phyloP scores from a whole-genome alignment of 2,113 vertebrate genomes.

The Anthoscopus minutus region DNA sequence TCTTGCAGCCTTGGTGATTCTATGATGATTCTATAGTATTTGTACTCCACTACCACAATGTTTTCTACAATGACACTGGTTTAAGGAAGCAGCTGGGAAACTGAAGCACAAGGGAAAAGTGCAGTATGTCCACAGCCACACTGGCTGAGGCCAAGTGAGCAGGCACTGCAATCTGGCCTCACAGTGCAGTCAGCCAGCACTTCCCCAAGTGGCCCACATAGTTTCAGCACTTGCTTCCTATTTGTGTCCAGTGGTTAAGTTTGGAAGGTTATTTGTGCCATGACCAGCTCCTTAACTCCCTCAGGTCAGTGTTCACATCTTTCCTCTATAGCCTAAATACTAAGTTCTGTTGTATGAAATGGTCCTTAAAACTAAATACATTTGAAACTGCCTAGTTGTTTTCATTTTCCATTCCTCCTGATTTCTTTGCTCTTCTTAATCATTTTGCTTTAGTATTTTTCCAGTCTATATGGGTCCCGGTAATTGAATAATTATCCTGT shows the following conservation, averaged over 20 bases:
- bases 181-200: neutral
- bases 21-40: neutral
- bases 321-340: neutral
- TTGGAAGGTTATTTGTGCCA: neutral
- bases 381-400: neutral
- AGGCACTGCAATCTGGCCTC: neutral
- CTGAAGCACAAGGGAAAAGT: neutral
- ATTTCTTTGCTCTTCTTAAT: neutral
- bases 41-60: neutral
- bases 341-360: neutral
- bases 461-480: neutral
- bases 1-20: neutral
- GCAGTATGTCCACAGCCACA: accelerated
- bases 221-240: neutral
- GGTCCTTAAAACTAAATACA: neutral
- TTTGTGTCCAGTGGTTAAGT: neutral
- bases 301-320: neutral
- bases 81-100: neutral
- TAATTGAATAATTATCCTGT: neutral
- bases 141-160: neutral
- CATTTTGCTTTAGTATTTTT: conserved; percentile 1
- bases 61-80: neutral
- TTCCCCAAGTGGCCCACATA: neutral
- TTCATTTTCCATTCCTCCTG: neutral
- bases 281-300: neutral